Base-by-base conservation (phyloP, 92 coral and sea anemone species). In the Plumapathes pennacea region DNA sequence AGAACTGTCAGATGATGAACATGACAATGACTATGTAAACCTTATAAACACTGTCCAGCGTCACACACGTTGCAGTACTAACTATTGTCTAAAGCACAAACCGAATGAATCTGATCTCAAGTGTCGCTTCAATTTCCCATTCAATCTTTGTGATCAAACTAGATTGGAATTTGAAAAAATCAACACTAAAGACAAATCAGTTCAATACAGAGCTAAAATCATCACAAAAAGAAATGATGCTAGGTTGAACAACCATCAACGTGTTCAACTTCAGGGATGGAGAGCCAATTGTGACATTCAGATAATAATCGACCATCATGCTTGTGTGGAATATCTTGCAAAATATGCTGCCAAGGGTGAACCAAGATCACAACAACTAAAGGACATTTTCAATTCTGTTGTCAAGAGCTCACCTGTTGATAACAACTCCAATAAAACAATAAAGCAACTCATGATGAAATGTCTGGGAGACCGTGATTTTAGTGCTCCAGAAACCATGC, bases 301-400 rank as follows among this genome's bases (percentile, higher is more conserved):
- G 11, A 32, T 50, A 0, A 50, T 60, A 11, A 46, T 61, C 40
- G 80, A 72, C 46, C 48, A 60, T 42, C 63, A 72, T 52, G 71
- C 66, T 10, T 67, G 75, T 43, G 32, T 67, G 1, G 80, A 75
- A 46, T 81, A 81, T 60, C 64, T 75, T 37, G 33, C 65, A 19
- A 71, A 84, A 48, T 84, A 84, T 71, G 83, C 88, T 29, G 43
- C 83, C 0, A 81, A 81, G 49, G 80, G 69, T 36, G 75, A 71
- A 65, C 74, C 79, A 7, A 71, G 36, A 10, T 72, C 80, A 19
- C 33, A 19, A 14, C 41, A 47, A 38, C 27, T 73, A 28, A 62
- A 53, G 28, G 29, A 73, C 14, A 22, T 50, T 12, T 73, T 63
- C 34, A 63, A 63, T 32, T 0, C 81, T 17, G 57, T 64, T 54